Evolutionary conservation across 2,888 invertebrate genomes (phyloP).

Genomic region (Merodon equestris): DNA sequence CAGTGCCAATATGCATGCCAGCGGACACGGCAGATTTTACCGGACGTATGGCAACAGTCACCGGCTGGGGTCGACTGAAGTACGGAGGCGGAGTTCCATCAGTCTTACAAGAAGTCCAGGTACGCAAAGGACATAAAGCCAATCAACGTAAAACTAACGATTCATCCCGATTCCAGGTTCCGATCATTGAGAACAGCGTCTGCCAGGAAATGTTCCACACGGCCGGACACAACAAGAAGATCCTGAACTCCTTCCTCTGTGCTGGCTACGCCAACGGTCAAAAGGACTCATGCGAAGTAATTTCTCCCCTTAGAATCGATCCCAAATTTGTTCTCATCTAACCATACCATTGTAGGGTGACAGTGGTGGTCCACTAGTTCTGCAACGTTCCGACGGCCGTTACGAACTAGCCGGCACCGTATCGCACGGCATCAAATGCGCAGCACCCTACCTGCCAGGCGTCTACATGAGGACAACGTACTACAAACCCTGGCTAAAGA

Average conservation of each 20-base stretch:
- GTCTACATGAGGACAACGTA: slow-evolving; percentile 96
- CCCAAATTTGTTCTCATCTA: not conserved
- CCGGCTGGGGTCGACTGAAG: slow-evolving; percentile 94
- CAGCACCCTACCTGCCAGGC: slow-evolving; percentile 93
- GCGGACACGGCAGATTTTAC: slow-evolving; percentile 88
- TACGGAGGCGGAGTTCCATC: slow-evolving; percentile 95
- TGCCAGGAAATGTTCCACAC: slow-evolving; percentile 97
- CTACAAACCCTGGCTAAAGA: slow-evolving; percentile 94
- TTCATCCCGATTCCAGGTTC: slow-evolving; percentile 81
- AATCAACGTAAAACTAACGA: not conserved
- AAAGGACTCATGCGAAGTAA: slow-evolving; percentile 95
- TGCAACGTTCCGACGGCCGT: slow-evolving; percentile 89
- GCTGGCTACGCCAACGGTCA: slow-evolving; percentile 95
- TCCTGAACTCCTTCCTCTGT: slow-evolving; percentile 92
- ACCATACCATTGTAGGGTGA: slow-evolving; percentile 85
- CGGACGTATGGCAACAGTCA: slow-evolving; percentile 92
- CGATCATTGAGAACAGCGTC: slow-evolving; percentile 93
- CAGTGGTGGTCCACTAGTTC: slow-evolving; percentile 93
- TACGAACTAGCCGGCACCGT: slow-evolving; percentile 95
- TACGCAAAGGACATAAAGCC: slow-evolving; percentile 70
- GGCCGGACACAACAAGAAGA: slow-evolving; percentile 92
- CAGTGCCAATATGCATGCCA: slow-evolving; percentile 95
- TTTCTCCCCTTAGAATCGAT: slow-evolving; percentile 69
- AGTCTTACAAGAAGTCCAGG: slow-evolving; percentile 92
- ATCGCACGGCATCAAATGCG: slow-evolving; percentile 96